phyloP scores from a whole-genome alignment of 2,113 vertebrate species.

The Ammodytes dubius region DNA sequence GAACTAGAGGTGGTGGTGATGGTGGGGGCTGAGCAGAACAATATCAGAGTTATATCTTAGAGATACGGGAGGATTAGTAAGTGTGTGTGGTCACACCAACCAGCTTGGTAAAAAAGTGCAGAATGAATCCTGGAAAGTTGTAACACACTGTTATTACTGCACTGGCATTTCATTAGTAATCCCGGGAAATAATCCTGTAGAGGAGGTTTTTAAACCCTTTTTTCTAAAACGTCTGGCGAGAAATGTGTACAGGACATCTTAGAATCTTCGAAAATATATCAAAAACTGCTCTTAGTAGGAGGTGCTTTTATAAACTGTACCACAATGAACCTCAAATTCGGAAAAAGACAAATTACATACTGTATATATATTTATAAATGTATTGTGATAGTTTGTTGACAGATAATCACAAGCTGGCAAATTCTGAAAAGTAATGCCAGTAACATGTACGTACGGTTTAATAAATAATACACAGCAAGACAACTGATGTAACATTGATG shows the following conservation, averaged over 20 bases:
- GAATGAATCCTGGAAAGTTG: background rate
- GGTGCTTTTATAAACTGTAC: background rate
- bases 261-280: background rate
- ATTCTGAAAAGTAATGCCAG: conserved; percentile 7
- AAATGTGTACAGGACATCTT: background rate
- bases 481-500: background rate
- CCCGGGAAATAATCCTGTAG: background rate
- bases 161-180: background rate
- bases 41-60: conserved; percentile 3
- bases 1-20: conserved; percentile 2
- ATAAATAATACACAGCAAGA: conserved; percentile 25
- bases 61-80: background rate
- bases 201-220: background rate
- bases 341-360: background rate
- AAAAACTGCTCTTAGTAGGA: background rate
- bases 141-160: background rate
- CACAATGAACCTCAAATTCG: background rate
- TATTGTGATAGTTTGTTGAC: conserved; percentile 25
- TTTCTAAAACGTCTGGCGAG: background rate
- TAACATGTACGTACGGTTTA: conserved; percentile 20
- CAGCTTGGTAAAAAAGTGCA: background rate
- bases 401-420: conserved; percentile 20
- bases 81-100: background rate
- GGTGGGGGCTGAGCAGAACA: background rate
- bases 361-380: background rate